A percentile compares a stretch with the other conserved stretches of the same genome.
phyloP scores from a whole-genome alignment of 2,888 invertebrate genomes.

The Drosophila demipolita region DNA sequence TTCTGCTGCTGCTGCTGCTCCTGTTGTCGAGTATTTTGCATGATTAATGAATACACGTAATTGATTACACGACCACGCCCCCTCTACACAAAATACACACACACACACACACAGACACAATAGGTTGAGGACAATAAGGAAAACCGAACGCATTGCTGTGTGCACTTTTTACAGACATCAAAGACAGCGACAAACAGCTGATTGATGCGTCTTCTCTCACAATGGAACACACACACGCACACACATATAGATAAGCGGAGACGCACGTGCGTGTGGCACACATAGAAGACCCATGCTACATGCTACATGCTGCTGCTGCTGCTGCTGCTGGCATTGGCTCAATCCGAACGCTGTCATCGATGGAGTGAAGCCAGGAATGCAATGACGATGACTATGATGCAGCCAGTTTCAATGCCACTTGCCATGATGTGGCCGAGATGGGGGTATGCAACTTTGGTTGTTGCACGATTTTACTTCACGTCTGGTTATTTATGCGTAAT shows the following conservation, averaged over 20 bases:
- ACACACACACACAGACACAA: neutral
- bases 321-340: constrained; percentile 46
- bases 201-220: constrained; percentile 62
- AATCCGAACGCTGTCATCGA: constrained; percentile 62
- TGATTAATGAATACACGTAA: constrained; percentile 78
- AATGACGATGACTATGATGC: constrained; percentile 33
- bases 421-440: neutral
- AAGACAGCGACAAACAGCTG: constrained; percentile 61
- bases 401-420: constrained; percentile 37
- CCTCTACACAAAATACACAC: constrained; percentile 13
- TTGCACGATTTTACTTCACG: constrained; percentile 6
- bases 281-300: constrained; percentile 16
- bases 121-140: constrained; percentile 10
- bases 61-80: constrained; percentile 70
- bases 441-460: neutral
- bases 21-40: constrained; percentile 68
- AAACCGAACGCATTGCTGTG: constrained; percentile 34
- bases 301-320: constrained; percentile 1
- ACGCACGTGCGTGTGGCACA: constrained; percentile 18
- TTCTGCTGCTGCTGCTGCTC: constrained; percentile 26
- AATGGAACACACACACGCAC: constrained; percentile 32
- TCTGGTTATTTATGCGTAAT: constrained; percentile 74
- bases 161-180: constrained; percentile 50
- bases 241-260: constrained; percentile 12
- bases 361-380: constrained; percentile 20